phyloP scores from a whole-genome alignment of 2,888 invertebrate genomes.

The Heterodera filipjevi region DNA sequence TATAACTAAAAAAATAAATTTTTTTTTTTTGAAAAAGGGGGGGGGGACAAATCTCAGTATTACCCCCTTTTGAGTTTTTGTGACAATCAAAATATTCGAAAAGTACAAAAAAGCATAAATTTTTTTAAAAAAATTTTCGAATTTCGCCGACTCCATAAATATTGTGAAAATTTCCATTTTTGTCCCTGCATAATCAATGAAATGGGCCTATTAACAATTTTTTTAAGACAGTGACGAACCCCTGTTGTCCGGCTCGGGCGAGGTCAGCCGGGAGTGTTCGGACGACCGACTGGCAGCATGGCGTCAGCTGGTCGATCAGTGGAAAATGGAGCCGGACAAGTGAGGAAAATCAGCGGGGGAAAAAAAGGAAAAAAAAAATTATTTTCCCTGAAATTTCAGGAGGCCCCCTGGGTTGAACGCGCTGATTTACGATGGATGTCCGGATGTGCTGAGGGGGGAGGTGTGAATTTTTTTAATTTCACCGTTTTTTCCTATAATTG shows the following conservation, averaged over 20 bases:
- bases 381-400: constrained; percentile 28
- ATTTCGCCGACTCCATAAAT: no score
- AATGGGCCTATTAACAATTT: background rate
- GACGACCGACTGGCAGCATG: constrained; percentile 89
- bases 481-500: no score
- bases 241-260: constrained; percentile 92
- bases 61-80: no score
- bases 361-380: background rate
- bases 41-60: no score
- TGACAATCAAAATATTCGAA: no score
- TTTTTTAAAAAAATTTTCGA: no score
- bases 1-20: no score
- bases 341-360: constrained; percentile 22
- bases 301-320: constrained; percentile 77
- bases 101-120: no score
- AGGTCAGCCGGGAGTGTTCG: constrained; percentile 92
- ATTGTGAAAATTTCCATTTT: background rate
- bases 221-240: constrained; percentile 76
- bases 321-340: constrained; percentile 60
- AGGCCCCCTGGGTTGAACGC: constrained; percentile 79
- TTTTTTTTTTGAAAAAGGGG: no score
- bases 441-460: constrained; percentile 92
- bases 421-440: constrained; percentile 84
- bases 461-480: background rate
- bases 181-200: background rate